These are phyloP conservation scores for Amblyjoppa proteus DNA, from an alignment of 2,888 invertebrate species.

Conservation along the genomic window DNA sequence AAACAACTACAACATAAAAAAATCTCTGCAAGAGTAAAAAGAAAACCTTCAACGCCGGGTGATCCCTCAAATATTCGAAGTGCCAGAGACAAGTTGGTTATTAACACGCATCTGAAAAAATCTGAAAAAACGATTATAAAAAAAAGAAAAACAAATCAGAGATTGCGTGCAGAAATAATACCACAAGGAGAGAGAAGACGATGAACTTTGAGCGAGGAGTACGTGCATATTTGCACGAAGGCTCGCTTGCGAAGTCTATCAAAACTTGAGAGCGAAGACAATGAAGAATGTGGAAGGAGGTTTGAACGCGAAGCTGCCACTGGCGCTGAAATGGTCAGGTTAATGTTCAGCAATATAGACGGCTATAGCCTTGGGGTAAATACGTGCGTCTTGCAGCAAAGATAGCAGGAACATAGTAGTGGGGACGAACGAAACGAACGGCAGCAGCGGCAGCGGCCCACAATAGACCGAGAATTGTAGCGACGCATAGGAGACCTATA, in stretches of 20 bases:
- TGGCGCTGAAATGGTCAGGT: background rate
- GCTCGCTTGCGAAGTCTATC: conserved; percentile 17
- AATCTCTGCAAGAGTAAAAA: conserved; percentile 2
- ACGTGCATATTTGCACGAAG: conserved; percentile 18
- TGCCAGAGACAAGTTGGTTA: conserved; percentile 50
- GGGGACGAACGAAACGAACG: background rate
- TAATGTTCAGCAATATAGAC: background rate
- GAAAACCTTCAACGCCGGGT: conserved; percentile 64
- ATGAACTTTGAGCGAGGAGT: background rate
- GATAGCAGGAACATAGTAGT: background rate
- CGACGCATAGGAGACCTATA: background rate
- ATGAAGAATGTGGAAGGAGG: background rate
- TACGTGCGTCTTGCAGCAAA: background rate
- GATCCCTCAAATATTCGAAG: conserved; percentile 66
- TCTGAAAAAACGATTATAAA: too few relatives aligned
- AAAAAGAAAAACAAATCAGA: background rate
- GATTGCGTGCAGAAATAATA: conserved; percentile 9
- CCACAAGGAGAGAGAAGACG: background rate
- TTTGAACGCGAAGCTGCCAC: background rate
- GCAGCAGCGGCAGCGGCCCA: background rate
- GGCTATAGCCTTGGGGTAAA: conserved; percentile 3
- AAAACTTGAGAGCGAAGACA: conserved; percentile 47
- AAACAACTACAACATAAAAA: background rate
- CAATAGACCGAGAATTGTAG: background rate
- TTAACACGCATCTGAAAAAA: conserved; percentile 12